Conservation (phyloP, 2,113 vertebrate species). For the Lates calcarifer region DNA sequence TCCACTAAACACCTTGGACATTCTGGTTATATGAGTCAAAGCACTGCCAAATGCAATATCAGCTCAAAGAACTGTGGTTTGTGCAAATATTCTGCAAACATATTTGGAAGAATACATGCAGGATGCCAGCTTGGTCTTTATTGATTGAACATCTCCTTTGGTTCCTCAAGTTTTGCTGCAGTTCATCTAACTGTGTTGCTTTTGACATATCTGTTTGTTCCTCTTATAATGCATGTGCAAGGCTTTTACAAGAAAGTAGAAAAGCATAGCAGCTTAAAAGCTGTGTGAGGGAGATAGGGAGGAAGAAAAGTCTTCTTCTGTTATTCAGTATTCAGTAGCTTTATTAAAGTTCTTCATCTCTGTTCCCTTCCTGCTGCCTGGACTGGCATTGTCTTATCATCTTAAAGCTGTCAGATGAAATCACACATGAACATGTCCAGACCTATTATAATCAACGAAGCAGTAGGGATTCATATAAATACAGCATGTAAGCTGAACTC, state of each 20-base stretch:
- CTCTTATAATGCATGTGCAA: not conserved
- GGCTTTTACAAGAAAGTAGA: conserved; percentile 37
- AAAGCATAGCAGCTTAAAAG: conserved; percentile 22
- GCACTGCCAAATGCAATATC: conserved; percentile 8
- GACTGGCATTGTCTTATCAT: conserved; percentile 16
- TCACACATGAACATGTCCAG: conserved; percentile 28
- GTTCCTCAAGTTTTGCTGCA: conserved; percentile 5
- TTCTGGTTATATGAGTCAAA: not conserved
- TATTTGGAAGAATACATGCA: not conserved
- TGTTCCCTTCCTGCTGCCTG: conserved; percentile 1
- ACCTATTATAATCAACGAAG: conserved; percentile 29
- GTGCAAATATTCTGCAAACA: conserved; percentile 20
- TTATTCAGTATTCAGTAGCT: conserved; percentile 31
- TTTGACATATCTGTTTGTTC: conserved; percentile 31
- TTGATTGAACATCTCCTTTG: conserved; percentile 28
- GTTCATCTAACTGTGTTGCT: conserved; percentile 6
- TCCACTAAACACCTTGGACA: conserved; percentile 34
- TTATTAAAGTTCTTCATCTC: conserved; percentile 33
- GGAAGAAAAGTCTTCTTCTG: not conserved
- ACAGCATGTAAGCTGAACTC: conserved; percentile 6
- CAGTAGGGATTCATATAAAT: conserved; percentile 25
- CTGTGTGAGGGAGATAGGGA: conserved; percentile 38
- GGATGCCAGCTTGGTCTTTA: conserved; percentile 29
- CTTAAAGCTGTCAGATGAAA: conserved; percentile 32
- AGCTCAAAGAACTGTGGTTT: conserved; percentile 25